Evolutionary conservation across 2,797 vertebrate species (phyloP), one percentile per base, ranked within the genome.

Genomic region (Enteromius mattozi): DNA sequence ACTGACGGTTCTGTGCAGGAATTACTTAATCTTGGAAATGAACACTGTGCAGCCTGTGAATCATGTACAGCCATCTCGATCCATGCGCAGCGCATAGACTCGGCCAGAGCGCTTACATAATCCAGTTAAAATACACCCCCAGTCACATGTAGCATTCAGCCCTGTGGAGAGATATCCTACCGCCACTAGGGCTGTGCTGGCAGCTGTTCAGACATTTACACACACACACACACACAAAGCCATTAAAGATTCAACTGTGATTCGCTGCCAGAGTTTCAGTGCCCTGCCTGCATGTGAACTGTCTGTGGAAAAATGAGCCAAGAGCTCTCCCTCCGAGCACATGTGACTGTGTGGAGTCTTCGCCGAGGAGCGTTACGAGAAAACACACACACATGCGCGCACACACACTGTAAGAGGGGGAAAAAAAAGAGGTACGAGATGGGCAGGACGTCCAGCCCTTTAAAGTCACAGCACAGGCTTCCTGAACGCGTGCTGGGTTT

Each of bases 71-170:
- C 90, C 91, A 89, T 92, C 87, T 92, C 92, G 92, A 91, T 93
- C 91, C 92, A 91, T 93, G 92, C 77, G 87, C 90, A 90, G 90
- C 91, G 91, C 37, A 89, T 91, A 93, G 84, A 91, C 92, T 92
- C 85, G 90, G 90, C 92, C 93, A 89, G 90, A 94, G 92, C 87
- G 66, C 93, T 96, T 96, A 95, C 93, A 94, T 96, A 96, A 96
- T 93, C 91, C 91, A 92, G 91, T 94, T 95, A 94, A 95, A 95
- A 94, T 94, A 93, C 92, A 94, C 92, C 91, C 88, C 92, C 87
- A 91, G 94, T 96, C 95, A 96, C 95, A 96, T 95, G 95, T 93
- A 93, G 87, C 90, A 82, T 90, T 94, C 94, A 93, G 93, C 91
- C 92, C 94, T 86, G 93, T 91, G 90, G 92, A 93, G 92, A 94